Evolutionary conservation across 2,888 invertebrate species (phyloP).

Genomic region (Acanthoscelides obtectus): DNA sequence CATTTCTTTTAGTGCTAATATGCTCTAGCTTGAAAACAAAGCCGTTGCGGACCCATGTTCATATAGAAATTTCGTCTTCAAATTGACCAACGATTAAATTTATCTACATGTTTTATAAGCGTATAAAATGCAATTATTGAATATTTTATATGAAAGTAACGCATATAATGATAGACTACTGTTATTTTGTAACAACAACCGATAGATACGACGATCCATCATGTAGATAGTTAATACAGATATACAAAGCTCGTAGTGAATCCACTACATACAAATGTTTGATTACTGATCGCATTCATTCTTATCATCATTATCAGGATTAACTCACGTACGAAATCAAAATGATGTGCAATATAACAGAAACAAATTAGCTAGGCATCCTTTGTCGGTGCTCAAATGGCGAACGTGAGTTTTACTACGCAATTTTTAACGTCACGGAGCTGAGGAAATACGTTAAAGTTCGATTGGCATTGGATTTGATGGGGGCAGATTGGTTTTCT

Average conservation of each 20-base stretch:
- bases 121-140: no score
- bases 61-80: no score
- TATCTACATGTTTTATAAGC: no score
- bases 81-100: no score
- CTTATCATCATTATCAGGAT: background rate
- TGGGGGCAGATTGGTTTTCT: no score
- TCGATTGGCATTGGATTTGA: background rate
- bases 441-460: background rate
- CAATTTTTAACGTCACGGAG: background rate
- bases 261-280: background rate
- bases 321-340: background rate
- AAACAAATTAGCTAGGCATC: background rate
- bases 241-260: background rate
- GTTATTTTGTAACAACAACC: background rate
- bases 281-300: background rate
- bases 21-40: no score
- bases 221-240: background rate
- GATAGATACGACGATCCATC: background rate
- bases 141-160: no score
- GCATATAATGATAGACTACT: background rate
- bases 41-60: no score
- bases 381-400: background rate
- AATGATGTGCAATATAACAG: background rate
- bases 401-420: background rate
- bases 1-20: no score